Evolutionary conservation across 2,113 vertebrate species (phyloP).

Genomic region (Actenoides hombroni): DNA sequence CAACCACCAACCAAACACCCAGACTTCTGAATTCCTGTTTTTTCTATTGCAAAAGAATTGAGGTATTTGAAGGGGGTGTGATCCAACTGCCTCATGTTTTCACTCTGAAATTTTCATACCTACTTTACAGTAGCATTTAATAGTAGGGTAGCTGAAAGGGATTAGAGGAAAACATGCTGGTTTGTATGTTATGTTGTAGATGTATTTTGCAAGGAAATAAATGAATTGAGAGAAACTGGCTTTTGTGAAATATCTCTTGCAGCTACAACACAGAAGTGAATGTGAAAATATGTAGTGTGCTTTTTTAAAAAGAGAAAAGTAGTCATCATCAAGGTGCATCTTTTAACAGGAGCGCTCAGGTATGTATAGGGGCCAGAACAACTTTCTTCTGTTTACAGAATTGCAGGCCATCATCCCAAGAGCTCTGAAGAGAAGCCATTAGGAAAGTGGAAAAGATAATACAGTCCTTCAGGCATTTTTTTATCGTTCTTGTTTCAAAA

Average conservation of each 20-base stretch:
- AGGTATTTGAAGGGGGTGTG: not conserved
- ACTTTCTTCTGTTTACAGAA: not conserved
- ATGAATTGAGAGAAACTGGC: not conserved
- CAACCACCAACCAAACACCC: not conserved
- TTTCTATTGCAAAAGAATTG: not conserved
- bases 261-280: not conserved
- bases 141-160: not conserved
- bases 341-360: not conserved
- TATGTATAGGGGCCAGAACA: not conserved
- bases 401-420: not conserved
- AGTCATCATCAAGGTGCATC: not conserved
- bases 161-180: not conserved
- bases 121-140: not conserved
- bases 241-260: not conserved
- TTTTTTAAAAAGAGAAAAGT: not conserved
- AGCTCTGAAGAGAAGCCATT: not conserved
- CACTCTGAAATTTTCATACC: not conserved
- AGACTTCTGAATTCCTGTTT: not conserved
- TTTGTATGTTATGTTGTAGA: not conserved
- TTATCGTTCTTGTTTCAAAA: not conserved
- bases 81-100: not conserved
- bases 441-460: not conserved
- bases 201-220: constrained; percentile 21
- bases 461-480: not conserved
- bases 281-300: not conserved